Percentiles rank a stretch among this genome's conserved stretches.
phyloP scores from a whole-genome alignment of 2,797 vertebrate genomes.

The Pangasius krempfi region DNA sequence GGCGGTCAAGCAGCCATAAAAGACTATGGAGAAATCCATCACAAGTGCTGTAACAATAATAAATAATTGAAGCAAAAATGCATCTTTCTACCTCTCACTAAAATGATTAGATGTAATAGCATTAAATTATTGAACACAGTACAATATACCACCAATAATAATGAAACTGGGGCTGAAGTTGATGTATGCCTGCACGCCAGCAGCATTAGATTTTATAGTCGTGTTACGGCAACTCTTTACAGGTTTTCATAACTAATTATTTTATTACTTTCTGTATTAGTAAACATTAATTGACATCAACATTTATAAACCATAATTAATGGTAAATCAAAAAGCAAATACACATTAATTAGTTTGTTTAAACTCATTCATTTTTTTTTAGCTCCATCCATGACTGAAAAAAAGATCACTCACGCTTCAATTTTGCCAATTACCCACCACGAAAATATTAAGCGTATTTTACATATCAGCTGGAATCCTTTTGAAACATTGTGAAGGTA shows the following conservation, averaged over 20 bases:
- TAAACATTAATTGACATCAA: background rate
- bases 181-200: background rate
- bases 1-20: conserved; percentile 21
- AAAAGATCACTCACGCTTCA: background rate
- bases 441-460: too few relatives aligned
- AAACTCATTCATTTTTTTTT: background rate
- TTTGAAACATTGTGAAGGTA: background rate
- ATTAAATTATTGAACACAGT: background rate
- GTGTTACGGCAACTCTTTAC: background rate
- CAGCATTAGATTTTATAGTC: background rate
- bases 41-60: background rate
- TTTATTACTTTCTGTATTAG: background rate
- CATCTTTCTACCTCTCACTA: background rate
- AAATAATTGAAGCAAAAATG: conserved; percentile 6
- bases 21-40: background rate
- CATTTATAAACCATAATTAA: background rate
- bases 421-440: background rate
- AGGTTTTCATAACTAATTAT: background rate
- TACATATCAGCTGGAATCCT: background rate
- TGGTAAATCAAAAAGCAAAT: background rate
- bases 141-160: background rate
- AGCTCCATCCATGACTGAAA: background rate
- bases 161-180: background rate
- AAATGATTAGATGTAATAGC: background rate
- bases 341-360: background rate